Percentiles rank a stretch among this genome's conserved stretches.
These are phyloP conservation scores for Otolemur garnettii DNA, from an alignment of 2,113 vertebrate genomes.

Conservation along the genomic window DNA sequence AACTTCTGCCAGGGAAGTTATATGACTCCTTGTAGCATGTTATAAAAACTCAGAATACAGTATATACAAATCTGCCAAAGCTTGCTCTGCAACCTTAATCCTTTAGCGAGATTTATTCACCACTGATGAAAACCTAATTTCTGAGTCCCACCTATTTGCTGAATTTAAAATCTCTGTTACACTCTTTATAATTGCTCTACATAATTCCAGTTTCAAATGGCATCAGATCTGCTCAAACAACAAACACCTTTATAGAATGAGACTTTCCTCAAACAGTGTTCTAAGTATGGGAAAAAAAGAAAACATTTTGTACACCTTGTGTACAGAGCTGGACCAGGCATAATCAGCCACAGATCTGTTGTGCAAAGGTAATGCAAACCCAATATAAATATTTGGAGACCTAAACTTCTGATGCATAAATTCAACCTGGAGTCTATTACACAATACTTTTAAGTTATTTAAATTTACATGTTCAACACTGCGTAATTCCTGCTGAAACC, in stretches of 20 bases:
- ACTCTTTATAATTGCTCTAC: conserved; percentile 72
- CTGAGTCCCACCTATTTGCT: conserved; percentile 76
- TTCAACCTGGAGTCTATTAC: conserved; percentile 2
- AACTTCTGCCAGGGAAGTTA: conserved; percentile 56
- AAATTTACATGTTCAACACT: conserved; percentile 45
- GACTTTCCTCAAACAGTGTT: conserved; percentile 60
- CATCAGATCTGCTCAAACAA: conserved; percentile 72
- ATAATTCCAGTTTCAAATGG: conserved; percentile 70
- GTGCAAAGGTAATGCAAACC: conserved; percentile 48
- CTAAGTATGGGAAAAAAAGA: neutral
- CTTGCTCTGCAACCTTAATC: conserved; percentile 63
- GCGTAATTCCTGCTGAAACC: conserved; percentile 63
- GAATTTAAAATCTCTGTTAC: conserved; percentile 76
- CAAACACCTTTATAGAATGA: conserved; percentile 8
- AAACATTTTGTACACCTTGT: neutral
- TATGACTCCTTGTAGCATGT: conserved; percentile 68
- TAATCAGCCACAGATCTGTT: conserved; percentile 38
- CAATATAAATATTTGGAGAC: conserved; percentile 53
- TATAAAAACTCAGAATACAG: conserved; percentile 59
- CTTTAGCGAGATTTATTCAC: conserved; percentile 63
- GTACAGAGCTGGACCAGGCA: conserved; percentile 16
- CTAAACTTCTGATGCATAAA: neutral
- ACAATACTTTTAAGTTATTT: conserved; percentile 53
- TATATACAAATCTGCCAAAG: conserved; percentile 33
- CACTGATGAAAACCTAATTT: conserved; percentile 63